Base-by-base conservation (phyloP, 2,888 invertebrate genomes). In the Tethea ocularis region DNA sequence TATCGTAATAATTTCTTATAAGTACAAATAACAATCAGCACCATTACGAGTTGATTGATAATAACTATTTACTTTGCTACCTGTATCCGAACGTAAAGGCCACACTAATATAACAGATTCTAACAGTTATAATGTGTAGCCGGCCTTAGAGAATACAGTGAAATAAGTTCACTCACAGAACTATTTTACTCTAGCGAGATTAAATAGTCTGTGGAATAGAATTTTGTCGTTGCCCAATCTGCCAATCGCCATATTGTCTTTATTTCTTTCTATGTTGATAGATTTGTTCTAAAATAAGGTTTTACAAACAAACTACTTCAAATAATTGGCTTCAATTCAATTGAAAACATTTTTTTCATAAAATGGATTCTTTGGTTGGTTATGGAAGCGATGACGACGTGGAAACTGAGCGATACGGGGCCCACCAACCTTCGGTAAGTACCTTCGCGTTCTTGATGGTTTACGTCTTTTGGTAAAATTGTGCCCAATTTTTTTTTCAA, bases 311-410 rank as follows among this genome's bases (percentile, higher is more conserved):
- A 38, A n/a, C 17, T 36, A 4, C 36, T 15, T 36, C 36, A 1
- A 15, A 15, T 10, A 38, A 62, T 54, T 36, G 41, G 24, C 11
- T 24, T 36, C 6, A n/a, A n/a, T n/a, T n/a, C n/a, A n/a, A n/a
- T n/a, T n/a, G 4, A 36, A 36, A 15, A 36, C 13, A 15, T 15
- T 2, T 36, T 15, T 15, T 38, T 6, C n/a, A 7, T n/a, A n/a
- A 38, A 61, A 97, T 97, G 97, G 96, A 97, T 87, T 95, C 96
- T 54, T 89, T 97, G 62, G 94, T 96, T 64, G 96, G 95, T 80
- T 97, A 97, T 82, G 96, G 95, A 66, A 97, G 97, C 85, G 97
- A 97, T 76, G 97, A 96, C 74, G 96, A 96, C 64, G 94, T 94
- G 75, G 95, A 95, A 66, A 78, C 80, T 66, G 87, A 92, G 70